Base-by-base conservation (phyloP, 2,113 vertebrate species). In the Bufo gargarizans region DNA sequence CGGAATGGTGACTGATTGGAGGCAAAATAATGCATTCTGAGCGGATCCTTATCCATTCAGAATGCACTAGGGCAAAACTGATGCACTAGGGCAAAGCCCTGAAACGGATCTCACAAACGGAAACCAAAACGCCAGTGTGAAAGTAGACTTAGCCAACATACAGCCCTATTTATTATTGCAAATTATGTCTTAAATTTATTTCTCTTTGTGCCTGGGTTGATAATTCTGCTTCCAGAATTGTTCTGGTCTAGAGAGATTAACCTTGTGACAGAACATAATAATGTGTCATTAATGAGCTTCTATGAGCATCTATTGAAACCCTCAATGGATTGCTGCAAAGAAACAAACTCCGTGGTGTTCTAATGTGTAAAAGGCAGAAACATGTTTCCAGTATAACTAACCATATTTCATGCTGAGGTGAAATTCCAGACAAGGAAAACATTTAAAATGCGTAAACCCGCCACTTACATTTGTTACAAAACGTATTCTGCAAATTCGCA, bases 261-360 rank as follows among this genome's bases (percentile, higher is more conserved):
- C 80, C 80, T 82, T 65, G 43, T 82, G 58, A 65, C 58, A 65
- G 17, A 59, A 59, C 58, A 81, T 19, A 61, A 61, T 81, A 65
- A 82, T 82, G 80, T 82, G 59, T 67, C 80, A 65, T 65, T 65
- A 82, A 65, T 49, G 80, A 82, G 80, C 19, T 82, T 65, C 59
- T 58, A 65, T 76, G 72, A 50, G 72, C 80, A 65, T 63, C 56
- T 82, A 61, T 65, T 82, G 43, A 61, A 82, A 67, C 17, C 11
- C 43, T 65, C 4, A 47, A n/a, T 82, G 33, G 78, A 61, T 49
- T 49, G 80, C n/a, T n/a, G 45, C 43, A 65, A 63, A 45, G 58
- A 61, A 81, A 63, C 43, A 81, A 82, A 45, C 59, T 65, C 59
- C 47, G 33, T 63, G 80, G 80, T 63, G 5, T 59, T 16, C 22